Evolutionary conservation across 2,888 invertebrate species (phyloP), one percentile per base, ranked within the genome.

Genomic region (Gastracanthus pulcherrimus): DNA sequence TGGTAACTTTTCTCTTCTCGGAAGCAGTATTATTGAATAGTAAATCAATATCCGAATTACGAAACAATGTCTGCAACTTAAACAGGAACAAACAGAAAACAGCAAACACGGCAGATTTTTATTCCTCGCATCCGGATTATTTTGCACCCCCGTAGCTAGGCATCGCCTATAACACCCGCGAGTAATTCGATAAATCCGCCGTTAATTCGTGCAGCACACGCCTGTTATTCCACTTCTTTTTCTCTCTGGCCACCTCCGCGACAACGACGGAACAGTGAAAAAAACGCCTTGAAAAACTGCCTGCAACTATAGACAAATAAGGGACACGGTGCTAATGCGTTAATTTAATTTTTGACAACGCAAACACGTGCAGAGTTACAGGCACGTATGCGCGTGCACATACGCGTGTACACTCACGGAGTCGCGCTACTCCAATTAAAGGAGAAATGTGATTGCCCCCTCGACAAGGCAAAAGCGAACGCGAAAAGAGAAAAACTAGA

Each of bases 391-490:
- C 48, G 48, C 31, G 26, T 38, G 26, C 3, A 38, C 19, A 26
- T 13, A 26, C 38, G 1, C 36, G 26, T 48, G 13, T 51, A 34
- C 6, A 48, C 23, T 48, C 38, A 41, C 38, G 45, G 58, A 45
- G 58, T 6, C 16, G 41, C 55, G 41, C 55, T 45, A 60, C 60
- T 69, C 60, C 69, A 76, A 69, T 76, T 69, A 60, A 58, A 69
- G 67, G 45, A 41, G 58, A 76, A 69, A 69, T 60, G 23, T 34
- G 58, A 76, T 76, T 76, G 58, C 55, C 34, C n/a, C 69, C 51
- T 69, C 45, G 41, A n/a, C 29, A 2, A 23, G 55, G 31, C 31
- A 31, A 23, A 34, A 62, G n/a, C n/a, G n/a, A n/a, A 34, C 38
- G 55, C 9, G 45, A 58, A 34, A 31, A 51, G n/a, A 26, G 48